phyloP scores from a whole-genome alignment of 2,797 vertebrate species.

The Rhinophrynus dorsalis region DNA sequence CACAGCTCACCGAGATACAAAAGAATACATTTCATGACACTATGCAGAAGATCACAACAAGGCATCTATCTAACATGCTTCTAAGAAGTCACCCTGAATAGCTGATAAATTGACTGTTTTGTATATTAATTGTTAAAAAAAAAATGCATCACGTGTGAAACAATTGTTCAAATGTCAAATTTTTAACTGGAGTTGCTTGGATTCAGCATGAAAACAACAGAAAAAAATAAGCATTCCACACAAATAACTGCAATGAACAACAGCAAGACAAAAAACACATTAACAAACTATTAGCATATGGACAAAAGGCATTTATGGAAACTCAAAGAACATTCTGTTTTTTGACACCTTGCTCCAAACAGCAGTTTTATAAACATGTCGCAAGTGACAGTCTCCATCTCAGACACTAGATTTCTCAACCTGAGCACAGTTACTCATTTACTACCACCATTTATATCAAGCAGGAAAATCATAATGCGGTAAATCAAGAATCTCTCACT shows the following conservation, averaged over 20 bases:
- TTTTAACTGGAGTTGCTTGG: no score
- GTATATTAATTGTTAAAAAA: no score
- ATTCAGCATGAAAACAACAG: no score
- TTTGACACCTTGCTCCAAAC: slow-evolving; percentile 30
- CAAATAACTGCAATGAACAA: slow-evolving; percentile 25
- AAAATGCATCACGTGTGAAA: no score
- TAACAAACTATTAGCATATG: slow-evolving; percentile 11
- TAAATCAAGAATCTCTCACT: slow-evolving; percentile 61
- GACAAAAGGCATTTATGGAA: not conserved
- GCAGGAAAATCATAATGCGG: slow-evolving; percentile 53
- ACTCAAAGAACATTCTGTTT: slow-evolving; percentile 18
- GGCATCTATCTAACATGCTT: no score
- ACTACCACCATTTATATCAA: slow-evolving; percentile 49
- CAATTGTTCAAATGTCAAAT: no score
- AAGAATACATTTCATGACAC: no score
- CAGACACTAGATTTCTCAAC: slow-evolving; percentile 53
- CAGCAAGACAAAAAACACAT: slow-evolving; percentile 19
- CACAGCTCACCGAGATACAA: no score
- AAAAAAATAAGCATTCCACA: slow-evolving; percentile 1
- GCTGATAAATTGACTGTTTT: no score
- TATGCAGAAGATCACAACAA: no score
- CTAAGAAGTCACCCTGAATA: no score
- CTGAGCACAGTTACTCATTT: slow-evolving; percentile 44
- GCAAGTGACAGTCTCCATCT: slow-evolving; percentile 53
- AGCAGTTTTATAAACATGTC: slow-evolving; percentile 45